These are phyloP conservation scores for Drosophila quasianomalipes DNA, from an alignment of 2,888 invertebrate genomes.

Conservation along the genomic window DNA sequence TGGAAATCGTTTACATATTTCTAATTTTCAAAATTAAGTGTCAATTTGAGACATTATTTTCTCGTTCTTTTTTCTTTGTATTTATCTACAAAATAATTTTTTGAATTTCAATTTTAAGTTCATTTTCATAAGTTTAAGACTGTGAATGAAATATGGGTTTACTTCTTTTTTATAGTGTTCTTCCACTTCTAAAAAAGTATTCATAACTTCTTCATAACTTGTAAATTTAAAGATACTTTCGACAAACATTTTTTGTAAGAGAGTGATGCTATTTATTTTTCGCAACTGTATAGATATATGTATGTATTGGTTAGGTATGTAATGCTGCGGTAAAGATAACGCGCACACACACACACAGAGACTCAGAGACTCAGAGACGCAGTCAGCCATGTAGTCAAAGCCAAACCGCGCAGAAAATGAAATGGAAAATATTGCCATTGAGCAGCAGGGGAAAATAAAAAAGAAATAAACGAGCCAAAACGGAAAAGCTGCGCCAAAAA, in stretches of 20 bases:
- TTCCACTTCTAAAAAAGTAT: neutral
- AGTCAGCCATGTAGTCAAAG: slow-evolving; percentile 73
- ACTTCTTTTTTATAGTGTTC: neutral
- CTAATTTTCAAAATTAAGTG: neutral
- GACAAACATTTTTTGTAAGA: neutral
- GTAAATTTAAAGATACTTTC: neutral
- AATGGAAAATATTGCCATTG: slow-evolving; percentile 76
- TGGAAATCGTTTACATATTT: neutral
- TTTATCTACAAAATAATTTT: no score
- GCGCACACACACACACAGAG: slow-evolving; percentile 21
- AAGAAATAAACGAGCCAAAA: slow-evolving; percentile 75
- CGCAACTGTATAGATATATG: neutral
- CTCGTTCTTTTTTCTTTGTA: neutral
- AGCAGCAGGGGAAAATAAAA: slow-evolving; percentile 69
- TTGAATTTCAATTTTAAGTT: neutral
- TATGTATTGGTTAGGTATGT: slow-evolving; percentile 34
- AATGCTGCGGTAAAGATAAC: slow-evolving; percentile 74
- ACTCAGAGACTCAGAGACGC: slow-evolving; percentile 29
- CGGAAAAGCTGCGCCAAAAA: slow-evolving; percentile 40
- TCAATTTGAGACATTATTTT: neutral
- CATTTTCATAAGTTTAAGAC: neutral
- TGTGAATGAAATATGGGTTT: neutral
- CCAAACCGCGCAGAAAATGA: slow-evolving; percentile 80
- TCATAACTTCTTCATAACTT: neutral
- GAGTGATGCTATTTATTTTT: neutral